phyloP scores from a whole-genome alignment of 2,888 invertebrate genomes.

The Hypsopygia costalis region DNA sequence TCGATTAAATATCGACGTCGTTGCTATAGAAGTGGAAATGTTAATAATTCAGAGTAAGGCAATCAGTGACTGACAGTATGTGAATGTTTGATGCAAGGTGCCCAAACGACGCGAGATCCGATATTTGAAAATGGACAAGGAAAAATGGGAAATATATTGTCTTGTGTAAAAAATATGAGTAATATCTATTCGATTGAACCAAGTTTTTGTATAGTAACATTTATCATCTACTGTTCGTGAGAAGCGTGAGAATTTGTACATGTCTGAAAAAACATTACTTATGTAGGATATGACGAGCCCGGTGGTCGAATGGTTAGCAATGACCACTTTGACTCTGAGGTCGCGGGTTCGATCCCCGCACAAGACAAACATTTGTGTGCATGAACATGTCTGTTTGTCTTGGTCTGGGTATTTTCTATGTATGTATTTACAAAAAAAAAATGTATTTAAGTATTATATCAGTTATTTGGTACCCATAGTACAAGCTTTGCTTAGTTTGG shows the following conservation, averaged over 20 bases:
- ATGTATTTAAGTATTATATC: too few relatives aligned
- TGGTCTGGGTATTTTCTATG: too few relatives aligned
- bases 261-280: slow-evolving; percentile 4
- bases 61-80: slow-evolving; percentile 20
- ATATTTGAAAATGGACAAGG: background rate
- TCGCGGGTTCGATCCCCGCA: too few relatives aligned
- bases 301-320: too few relatives aligned
- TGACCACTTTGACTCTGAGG: too few relatives aligned
- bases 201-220: slow-evolving; percentile 2
- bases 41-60: slow-evolving; percentile 21
- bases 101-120: background rate
- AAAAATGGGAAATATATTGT: slow-evolving; percentile 2
- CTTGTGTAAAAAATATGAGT: background rate
- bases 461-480: too few relatives aligned
- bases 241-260: background rate
- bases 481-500: too few relatives aligned
- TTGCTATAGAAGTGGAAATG: slow-evolving; percentile 5
- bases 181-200: slow-evolving; percentile 3
- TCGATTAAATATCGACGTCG: background rate
- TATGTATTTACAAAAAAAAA: too few relatives aligned
- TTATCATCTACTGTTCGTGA: background rate
- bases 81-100: slow-evolving; percentile 21
- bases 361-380: too few relatives aligned
- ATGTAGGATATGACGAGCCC: too few relatives aligned
- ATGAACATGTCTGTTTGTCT: too few relatives aligned